Evolutionary conservation across 2,113 vertebrate genomes (phyloP).

Genomic region (Cichladusa arquata): DNA sequence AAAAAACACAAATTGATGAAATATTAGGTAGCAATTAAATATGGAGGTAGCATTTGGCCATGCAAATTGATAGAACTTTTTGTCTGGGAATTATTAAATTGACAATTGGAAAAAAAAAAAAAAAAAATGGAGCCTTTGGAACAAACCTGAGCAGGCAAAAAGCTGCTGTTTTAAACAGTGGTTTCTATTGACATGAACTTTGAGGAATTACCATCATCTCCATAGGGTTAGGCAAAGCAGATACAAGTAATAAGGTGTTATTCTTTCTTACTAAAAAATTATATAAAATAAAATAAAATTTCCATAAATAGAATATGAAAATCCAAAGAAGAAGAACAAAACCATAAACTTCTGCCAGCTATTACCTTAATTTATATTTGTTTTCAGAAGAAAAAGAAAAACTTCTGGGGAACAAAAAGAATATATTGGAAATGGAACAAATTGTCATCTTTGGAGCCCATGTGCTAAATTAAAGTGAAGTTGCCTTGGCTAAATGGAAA

Average conservation of each 20-base stretch:
- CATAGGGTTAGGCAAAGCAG: not conserved
- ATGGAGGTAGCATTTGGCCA: not conserved
- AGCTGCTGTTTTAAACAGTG: not conserved
- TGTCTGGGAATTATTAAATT: not conserved
- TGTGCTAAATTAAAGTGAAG: not conserved
- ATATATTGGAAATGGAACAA: not conserved
- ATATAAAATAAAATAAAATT: not conserved
- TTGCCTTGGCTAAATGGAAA: not conserved
- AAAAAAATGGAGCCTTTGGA: not conserved
- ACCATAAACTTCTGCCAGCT: fast-evolving
- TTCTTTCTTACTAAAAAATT: not conserved
- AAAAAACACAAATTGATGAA: not conserved
- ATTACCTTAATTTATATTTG: not conserved
- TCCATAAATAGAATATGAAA: not conserved
- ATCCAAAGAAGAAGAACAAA: not conserved
- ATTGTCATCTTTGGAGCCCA: not conserved
- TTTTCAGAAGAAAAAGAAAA: not conserved
- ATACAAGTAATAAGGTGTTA: not conserved
- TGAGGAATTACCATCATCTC: not conserved
- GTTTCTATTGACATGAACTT: not conserved
- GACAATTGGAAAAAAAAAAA: not conserved
- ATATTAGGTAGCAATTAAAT: not conserved
- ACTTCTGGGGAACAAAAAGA: not conserved
- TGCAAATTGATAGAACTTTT: not conserved
- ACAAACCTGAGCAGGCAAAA: not conserved